Conservation (phyloP, 1,140 invertebrate species). For the Forficula auricularia region DNA sequence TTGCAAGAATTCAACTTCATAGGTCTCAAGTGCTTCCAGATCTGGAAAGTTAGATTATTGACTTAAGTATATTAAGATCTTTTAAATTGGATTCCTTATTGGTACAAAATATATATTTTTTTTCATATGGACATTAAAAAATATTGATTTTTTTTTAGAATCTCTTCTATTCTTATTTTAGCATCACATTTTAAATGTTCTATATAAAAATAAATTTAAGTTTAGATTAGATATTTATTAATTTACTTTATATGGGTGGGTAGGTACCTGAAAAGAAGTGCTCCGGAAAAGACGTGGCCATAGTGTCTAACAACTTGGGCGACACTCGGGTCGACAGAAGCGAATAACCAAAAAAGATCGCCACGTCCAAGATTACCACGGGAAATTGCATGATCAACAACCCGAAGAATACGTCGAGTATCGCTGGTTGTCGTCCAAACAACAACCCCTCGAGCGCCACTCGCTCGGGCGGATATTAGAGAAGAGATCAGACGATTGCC, state of each 20-base stretch:
- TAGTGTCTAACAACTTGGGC: background rate
- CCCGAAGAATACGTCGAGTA: conserved; percentile 17
- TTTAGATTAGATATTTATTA: too few species aligned
- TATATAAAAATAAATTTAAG: background rate
- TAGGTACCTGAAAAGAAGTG: conserved; percentile 10
- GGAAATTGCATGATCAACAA: conserved; percentile 15
- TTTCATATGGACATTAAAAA: too few species aligned
- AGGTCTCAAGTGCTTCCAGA: too few species aligned
- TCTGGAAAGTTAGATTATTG: too few species aligned
- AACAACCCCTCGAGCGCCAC: conserved; percentile 11
- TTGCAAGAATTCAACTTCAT: too few species aligned
- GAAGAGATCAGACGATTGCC: background rate
- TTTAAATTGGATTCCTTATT: too few species aligned
- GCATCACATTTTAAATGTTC: too few species aligned
- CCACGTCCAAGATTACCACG: conserved; percentile 10
- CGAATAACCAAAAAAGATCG: conserved; percentile 14
- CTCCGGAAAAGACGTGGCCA: conserved; percentile 5
- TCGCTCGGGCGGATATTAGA: conserved; percentile 1
- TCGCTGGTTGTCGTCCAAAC: conserved; percentile 13
- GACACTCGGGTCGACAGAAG: conserved; percentile 4
- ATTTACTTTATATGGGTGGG: background rate
- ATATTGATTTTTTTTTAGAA: too few species aligned
- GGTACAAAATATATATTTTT: too few species aligned
- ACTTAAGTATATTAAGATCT: too few species aligned
- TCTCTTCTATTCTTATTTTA: too few species aligned